Evolutionary conservation across 2,888 invertebrate species (phyloP), one percentile per base, ranked within the genome.

Genomic region (Ochropacha duplaris): DNA sequence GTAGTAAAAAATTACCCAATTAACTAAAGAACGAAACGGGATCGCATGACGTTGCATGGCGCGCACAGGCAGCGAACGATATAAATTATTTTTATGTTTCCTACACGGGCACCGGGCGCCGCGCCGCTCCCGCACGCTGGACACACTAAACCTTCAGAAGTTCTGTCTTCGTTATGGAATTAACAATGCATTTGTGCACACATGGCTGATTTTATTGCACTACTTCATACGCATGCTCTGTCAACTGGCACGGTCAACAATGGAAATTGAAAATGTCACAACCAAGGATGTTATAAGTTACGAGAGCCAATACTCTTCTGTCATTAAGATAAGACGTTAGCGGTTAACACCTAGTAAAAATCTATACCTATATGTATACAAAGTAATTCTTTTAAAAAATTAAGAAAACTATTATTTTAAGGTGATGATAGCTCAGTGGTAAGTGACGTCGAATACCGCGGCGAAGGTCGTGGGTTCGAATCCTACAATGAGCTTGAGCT

Each of bases 81-180:
- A 81, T 81, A 79, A 81, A 81, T 81, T 74, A 79, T 81, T 79
- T 81, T 81, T 81, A 81, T 81, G 78, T 65, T 81, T 81, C 81
- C 81, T 78, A 66, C 65, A 56, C 64, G 59, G 62, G 22, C 22
- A n/a, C n/a, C n/a, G n/a, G n/a, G n/a, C n/a, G n/a, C n/a, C n/a
- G n/a, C 22, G 52, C 24, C 19, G 31, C 31, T 8, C 31, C 14
- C 54, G 54, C 65, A 65, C 50, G 44, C 28, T 61, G 66, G 61
- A 64, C 66, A 62, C 57, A 60, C n/a, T n/a, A 36, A 36, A 56
- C 69, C 54, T 39, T 67, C 52, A 60, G 67, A 62, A 60, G 72
- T 73, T 72, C 69, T 67, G 69, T 70, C 70, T 69, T 75, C 72
- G 72, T 69, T 67, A 61, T 66, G 65, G 69, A 67, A 72, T 73